A percentile compares a stretch with the other conserved stretches of the same genome.
Conservation (phyloP, 2,888 invertebrate genomes). For the Leptura quadrifasciata region DNA sequence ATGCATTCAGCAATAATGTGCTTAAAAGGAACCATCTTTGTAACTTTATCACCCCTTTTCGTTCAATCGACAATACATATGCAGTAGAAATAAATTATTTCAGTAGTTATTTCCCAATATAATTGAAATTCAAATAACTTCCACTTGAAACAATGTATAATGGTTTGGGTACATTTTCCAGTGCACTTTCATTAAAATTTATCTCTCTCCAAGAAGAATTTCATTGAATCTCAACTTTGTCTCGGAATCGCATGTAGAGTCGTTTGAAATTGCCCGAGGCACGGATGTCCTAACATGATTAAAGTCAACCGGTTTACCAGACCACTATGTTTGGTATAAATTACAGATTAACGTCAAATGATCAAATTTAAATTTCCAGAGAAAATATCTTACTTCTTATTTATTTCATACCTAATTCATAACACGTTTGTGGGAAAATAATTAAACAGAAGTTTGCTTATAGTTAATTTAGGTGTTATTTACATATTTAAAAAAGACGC, state of each 20-base stretch:
- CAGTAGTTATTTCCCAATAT: too few relatives aligned
- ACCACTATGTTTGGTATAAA: slow-evolving; percentile 50
- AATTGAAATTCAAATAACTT: not conserved
- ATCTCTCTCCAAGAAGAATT: slow-evolving; percentile 19
- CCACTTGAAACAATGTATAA: not conserved
- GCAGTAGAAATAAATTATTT: too few relatives aligned
- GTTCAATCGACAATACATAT: too few relatives aligned
- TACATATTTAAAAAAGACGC: not conserved
- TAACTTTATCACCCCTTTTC: too few relatives aligned
- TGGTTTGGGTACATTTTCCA: not conserved
- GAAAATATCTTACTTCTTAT: slow-evolving; percentile 17
- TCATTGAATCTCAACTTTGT: slow-evolving; percentile 20
- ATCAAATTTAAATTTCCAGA: slow-evolving; percentile 42
- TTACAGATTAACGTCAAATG: slow-evolving; percentile 48
- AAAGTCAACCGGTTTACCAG: slow-evolving; percentile 46
- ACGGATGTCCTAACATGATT: slow-evolving; percentile 61
- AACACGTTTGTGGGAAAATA: slow-evolving; percentile 11
- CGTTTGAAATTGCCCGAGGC: slow-evolving; percentile 52
- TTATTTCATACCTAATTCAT: slow-evolving; percentile 23
- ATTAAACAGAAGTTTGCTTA: not conserved
- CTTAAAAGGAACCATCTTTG: too few relatives aligned
- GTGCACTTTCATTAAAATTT: slow-evolving; percentile 13
- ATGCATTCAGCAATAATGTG: too few relatives aligned
- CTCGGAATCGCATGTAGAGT: slow-evolving; percentile 27
- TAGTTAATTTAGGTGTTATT: not conserved